These are phyloP conservation scores for Oscarella lobularis DNA, from an alignment of 37 sponge, comb jelly and placozoan genomes.

Conservation along the genomic window DNA sequence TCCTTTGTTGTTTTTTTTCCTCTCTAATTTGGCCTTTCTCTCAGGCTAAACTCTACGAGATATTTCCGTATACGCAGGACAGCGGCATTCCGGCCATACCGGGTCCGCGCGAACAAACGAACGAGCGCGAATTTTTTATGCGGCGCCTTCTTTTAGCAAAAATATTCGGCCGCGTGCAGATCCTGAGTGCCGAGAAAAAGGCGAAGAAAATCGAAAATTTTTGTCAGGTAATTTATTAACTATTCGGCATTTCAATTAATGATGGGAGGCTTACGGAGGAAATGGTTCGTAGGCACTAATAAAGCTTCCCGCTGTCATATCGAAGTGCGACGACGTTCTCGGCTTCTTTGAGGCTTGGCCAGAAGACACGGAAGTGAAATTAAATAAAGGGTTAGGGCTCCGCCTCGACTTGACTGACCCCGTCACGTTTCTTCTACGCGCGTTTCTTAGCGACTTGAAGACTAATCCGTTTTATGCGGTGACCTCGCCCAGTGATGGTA, in stretches of 20 bases:
- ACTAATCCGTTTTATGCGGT: no score
- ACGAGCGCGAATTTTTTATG: not conserved
- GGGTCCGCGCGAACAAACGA: no score
- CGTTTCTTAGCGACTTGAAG: no score
- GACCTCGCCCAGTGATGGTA: no score
- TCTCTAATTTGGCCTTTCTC: no score
- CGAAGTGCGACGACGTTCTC: not conserved
- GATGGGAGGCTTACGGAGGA: not conserved
- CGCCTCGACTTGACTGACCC: no score
- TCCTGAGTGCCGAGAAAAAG: not conserved
- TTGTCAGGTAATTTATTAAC: not conserved
- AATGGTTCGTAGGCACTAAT: not conserved
- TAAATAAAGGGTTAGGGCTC: no score
- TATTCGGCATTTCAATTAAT: not conserved
- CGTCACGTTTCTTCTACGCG: no score
- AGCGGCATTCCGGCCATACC: not conserved
- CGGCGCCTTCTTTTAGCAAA: not conserved
- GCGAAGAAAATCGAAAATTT: not conserved
- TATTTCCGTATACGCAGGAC: not conserved
- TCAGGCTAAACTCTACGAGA: not conserved
- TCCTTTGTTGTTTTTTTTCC: slow-evolving; percentile 9
- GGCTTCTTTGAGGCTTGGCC: not conserved
- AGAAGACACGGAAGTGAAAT: not conserved
- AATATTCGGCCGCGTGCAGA: not conserved
- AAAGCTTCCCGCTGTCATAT: not conserved